Evolutionary conservation across 2,113 vertebrate genomes (phyloP).

Genomic region (Rhizomys pruinosus): DNA sequence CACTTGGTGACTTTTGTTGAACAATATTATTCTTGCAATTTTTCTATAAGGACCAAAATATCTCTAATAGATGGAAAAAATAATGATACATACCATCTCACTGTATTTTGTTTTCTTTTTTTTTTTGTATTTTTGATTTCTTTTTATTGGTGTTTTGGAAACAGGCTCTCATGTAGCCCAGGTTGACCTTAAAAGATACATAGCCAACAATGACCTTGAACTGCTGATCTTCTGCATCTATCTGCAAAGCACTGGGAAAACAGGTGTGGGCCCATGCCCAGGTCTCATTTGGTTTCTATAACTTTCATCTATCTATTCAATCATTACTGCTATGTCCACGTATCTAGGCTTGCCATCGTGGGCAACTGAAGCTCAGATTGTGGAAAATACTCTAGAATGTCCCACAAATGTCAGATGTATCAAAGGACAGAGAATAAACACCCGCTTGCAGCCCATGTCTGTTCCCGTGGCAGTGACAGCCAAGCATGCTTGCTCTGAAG

Average conservation of each 20-base stretch:
- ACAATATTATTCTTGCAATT: neutral
- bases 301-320: too few relatives aligned
- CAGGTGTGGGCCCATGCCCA: too few relatives aligned
- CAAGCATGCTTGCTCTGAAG: neutral
- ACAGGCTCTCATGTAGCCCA: too few relatives aligned
- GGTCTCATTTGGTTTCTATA: too few relatives aligned
- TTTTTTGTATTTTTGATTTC: neutral
- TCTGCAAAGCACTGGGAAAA: too few relatives aligned
- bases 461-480: neutral
- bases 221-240: neutral
- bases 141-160: neutral
- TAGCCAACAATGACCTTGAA: too few relatives aligned
- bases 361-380: too few relatives aligned
- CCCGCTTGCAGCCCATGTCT: neutral
- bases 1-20: neutral
- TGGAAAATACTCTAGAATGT: too few relatives aligned
- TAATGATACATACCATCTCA: neutral
- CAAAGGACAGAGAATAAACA: neutral
- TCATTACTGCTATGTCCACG: too few relatives aligned
- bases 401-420: too few relatives aligned
- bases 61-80: neutral
- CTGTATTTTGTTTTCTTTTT: neutral
- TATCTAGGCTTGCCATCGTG: too few relatives aligned
- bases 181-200: too few relatives aligned
- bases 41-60: neutral